Percentiles rank a stretch among this genome's conserved stretches.
phyloP scores from a whole-genome alignment of 1,140 invertebrate genomes.

The Apis dorsata region DNA sequence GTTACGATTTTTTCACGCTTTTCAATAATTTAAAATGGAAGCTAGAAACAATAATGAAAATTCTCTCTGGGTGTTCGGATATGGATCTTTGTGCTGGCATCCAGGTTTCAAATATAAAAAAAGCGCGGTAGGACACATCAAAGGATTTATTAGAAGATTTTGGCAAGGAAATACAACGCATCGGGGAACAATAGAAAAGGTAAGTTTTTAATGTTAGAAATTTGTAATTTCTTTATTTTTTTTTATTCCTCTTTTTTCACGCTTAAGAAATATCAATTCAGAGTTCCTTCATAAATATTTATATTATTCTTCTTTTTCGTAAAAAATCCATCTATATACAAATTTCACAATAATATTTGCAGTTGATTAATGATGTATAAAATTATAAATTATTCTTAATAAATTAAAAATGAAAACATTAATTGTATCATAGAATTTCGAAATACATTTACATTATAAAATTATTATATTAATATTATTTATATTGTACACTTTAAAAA shows the following conservation, averaged over 20 bases:
- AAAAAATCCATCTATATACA: no score
- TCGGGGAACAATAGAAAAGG: conserved; percentile 88
- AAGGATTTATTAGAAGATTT: conserved; percentile 89
- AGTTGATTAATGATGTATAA: no score
- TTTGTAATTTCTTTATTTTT: no score
- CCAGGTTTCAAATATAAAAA: conserved; percentile 90
- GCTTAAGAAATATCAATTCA: accelerated
- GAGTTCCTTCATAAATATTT: background rate
- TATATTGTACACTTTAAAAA: background rate
- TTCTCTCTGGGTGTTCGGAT: conserved; percentile 90
- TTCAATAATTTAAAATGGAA: conserved; percentile 9
- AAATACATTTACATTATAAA: background rate
- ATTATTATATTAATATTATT: background rate
- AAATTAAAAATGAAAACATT: background rate
- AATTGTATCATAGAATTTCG: background rate
- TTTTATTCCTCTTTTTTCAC: background rate
- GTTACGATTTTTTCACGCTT: background rate
- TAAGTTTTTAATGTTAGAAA: conserved; percentile 71
- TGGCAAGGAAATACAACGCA: conserved; percentile 94
- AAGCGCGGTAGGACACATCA: conserved; percentile 86
- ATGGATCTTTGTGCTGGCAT: conserved; percentile 93
- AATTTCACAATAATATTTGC: no score
- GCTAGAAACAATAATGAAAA: conserved; percentile 13
- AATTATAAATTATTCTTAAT: no score
- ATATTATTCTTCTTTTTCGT: background rate